Evolutionary conservation across 1,140 invertebrate genomes (phyloP), one percentile per base, ranked within the genome.

Genomic region (Drosophila arawakana): DNA sequence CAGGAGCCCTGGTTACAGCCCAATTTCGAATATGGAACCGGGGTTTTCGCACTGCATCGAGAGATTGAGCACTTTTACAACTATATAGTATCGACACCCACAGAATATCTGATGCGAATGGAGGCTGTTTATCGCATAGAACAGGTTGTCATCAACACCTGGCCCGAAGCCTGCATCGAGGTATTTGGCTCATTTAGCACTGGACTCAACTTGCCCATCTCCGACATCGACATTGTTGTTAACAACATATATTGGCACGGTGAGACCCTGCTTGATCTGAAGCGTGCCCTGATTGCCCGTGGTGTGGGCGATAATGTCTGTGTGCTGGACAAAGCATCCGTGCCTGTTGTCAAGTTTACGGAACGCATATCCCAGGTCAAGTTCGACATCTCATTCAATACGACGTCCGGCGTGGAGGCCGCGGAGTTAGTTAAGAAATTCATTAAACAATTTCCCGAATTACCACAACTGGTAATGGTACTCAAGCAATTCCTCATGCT

Each of bases 361-460:
- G 82, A 85, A 8, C 55, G 52, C 7, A 25, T 78, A 25, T 81
- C 82, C 0, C 71, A 68, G 10, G 61, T 85, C 11, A 85, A 86
- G 35, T 85, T 85, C 18, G 82, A 85, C 25, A 78, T 85, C 3
- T 73, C 75, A 4, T 86, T 86, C 10, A 85, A 85, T 59, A 80
- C 58, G 10, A 63, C 41, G 2, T 70, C 81, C 0, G 82, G 82
- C 2, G 78, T 85, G 0, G 46, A 79, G 35, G 82, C 82, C 3
- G 82, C 82, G 1, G 76, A 86, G 9, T 39, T 85, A 34, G 70
- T 85, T 1, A 75, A 52, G 35, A 63, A 39, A 5, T 85, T 67
- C 7, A 86, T 79, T 3, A 30, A 43, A 0, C 43, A 81, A 44
- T 85, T 67, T 9, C 82, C 82, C 1, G 75, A 85, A 8, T 18